A percentile compares a stretch with the other conserved stretches of the same genome.
These are phyloP conservation scores for Pseudopipra pipra DNA, from an alignment of 2,113 vertebrate species.

Conservation along the genomic window DNA sequence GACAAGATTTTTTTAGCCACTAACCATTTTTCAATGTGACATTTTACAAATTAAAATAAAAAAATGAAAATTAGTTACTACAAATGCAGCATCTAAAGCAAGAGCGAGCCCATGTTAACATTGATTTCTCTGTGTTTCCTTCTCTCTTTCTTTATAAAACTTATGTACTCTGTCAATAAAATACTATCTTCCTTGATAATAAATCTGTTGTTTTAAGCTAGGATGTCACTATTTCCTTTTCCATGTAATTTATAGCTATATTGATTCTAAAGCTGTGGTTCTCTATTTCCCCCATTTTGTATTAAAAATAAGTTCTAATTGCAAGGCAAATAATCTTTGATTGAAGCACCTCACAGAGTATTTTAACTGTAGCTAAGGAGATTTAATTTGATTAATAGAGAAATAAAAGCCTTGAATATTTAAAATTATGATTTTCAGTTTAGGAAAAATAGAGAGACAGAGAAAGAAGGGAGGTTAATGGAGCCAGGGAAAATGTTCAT, in stretches of 20 bases:
- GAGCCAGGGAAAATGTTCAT: slow-evolving; percentile 27
- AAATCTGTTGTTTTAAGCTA: slow-evolving; percentile 72
- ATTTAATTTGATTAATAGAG: slow-evolving; percentile 60
- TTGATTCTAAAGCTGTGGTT: slow-evolving; percentile 64
- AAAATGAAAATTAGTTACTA: slow-evolving; percentile 67
- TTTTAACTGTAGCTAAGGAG: slow-evolving; percentile 55
- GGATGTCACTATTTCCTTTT: slow-evolving; percentile 61
- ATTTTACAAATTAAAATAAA: slow-evolving; percentile 68
- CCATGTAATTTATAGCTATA: slow-evolving; percentile 70
- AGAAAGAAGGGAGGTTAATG: slow-evolving; percentile 32
- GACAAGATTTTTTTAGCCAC: slow-evolving; percentile 15
- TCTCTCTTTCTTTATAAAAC: slow-evolving; percentile 68
- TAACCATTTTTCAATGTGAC: slow-evolving; percentile 56
- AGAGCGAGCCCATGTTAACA: slow-evolving; percentile 50
- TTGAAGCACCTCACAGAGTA: slow-evolving; percentile 25
- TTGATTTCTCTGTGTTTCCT: slow-evolving; percentile 65
- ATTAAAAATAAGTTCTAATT: slow-evolving; percentile 67
- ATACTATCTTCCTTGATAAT: slow-evolving; percentile 67
- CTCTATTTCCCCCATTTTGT: slow-evolving; percentile 25
- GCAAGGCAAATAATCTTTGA: slow-evolving; percentile 54
- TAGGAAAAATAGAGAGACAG: not conserved
- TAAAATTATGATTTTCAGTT: slow-evolving; percentile 52
- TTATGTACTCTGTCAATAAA: slow-evolving; percentile 50
- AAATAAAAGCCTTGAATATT: slow-evolving; percentile 47
- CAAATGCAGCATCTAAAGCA: slow-evolving; percentile 71